Percentiles rank a stretch among this genome's conserved stretches.
Evolutionary conservation across 1,140 invertebrate genomes (phyloP).

Genomic region (Zaprionus tsacasi): DNA sequence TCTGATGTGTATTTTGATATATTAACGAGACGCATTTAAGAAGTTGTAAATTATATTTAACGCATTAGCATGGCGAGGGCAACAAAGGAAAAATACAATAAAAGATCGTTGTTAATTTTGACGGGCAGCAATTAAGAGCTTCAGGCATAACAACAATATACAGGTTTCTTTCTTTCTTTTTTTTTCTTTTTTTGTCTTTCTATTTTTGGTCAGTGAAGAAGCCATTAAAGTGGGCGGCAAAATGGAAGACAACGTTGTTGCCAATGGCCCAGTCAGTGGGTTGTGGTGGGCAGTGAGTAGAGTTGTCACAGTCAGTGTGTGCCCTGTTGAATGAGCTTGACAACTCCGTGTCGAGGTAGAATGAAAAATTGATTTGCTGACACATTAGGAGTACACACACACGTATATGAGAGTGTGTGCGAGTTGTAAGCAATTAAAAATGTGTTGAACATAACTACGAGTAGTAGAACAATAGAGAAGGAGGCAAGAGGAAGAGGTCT

Average conservation of each 20-base stretch:
- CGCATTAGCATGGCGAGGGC: constrained; percentile 18
- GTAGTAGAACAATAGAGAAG: neutral
- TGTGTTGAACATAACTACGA: constrained; percentile 43
- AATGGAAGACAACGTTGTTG: neutral
- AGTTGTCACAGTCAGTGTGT: neutral
- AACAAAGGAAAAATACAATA: constrained; percentile 17
- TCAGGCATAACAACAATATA: constrained; percentile 14
- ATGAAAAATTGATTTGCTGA: constrained; percentile 53
- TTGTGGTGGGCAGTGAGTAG: too few relatives aligned
- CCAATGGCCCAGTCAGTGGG: neutral
- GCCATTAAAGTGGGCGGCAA: constrained; percentile 40
- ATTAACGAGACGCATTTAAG: constrained; percentile 44
- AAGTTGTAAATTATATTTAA: constrained; percentile 50
- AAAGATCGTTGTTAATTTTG: constrained; percentile 43
- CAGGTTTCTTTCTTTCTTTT: constrained; percentile 11
- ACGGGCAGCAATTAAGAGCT: constrained; percentile 40
- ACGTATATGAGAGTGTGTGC: neutral
- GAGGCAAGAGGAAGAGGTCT: neutral
- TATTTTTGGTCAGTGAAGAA: constrained; percentile 8
- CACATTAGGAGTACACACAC: constrained; percentile 16
- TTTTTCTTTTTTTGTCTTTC: neutral
- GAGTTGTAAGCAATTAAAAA: constrained; percentile 64
- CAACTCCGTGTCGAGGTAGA: neutral
- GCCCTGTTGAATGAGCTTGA: constrained; percentile 25
- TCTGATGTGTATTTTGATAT: constrained; percentile 19